Base-by-base conservation (phyloP, 1,140 invertebrate species). In the Drosophila nannoptera region DNA sequence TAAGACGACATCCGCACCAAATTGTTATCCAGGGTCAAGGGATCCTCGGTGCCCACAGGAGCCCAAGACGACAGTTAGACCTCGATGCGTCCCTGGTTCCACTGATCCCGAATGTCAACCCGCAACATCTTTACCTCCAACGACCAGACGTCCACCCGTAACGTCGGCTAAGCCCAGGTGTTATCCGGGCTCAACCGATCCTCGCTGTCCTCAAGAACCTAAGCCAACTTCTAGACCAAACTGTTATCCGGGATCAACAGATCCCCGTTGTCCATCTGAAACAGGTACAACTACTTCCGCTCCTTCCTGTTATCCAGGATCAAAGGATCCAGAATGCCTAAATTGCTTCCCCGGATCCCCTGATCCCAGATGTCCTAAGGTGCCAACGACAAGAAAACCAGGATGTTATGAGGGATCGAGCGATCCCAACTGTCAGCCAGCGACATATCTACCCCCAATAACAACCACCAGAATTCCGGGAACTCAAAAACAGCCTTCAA, bases 311-410 rank as follows among this genome's bases (percentile, higher is more conserved):
- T 35, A 69, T 65, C 38, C 61, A 29, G 70, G 70, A 5, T 73
- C 70, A 7, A 73, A 31, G 4, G 70, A 73, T 33, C 70, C 71
- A 0, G 38, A 69, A 22, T 68, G 64, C 2, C 11, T 69, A 0
- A 64, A 52, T 29, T 69, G 90, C 60, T 90, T 72, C 59, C 89
- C 90, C 12, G 90, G 68, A 35, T 71, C 73, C 9, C 65, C 75
- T 63, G 73, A 84, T 59, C 86, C 89, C 12, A 78, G 81, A 59
- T 90, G 89, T 14, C 68, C 88, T 5, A 77, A 58, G 16, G 88
- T 91, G 53, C 89, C 90, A 22, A 86, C 90, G 7, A 84, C 82
- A 7, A 49, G 74, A 81, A 64, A 76, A 73, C 33, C 87, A n/a
- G 70, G 69, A 73, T 72, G 69, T 4, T 54, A 22, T 29, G 54